Evolutionary conservation across 2,113 vertebrate species (phyloP).

Genomic region (Ammodytes marinus): DNA sequence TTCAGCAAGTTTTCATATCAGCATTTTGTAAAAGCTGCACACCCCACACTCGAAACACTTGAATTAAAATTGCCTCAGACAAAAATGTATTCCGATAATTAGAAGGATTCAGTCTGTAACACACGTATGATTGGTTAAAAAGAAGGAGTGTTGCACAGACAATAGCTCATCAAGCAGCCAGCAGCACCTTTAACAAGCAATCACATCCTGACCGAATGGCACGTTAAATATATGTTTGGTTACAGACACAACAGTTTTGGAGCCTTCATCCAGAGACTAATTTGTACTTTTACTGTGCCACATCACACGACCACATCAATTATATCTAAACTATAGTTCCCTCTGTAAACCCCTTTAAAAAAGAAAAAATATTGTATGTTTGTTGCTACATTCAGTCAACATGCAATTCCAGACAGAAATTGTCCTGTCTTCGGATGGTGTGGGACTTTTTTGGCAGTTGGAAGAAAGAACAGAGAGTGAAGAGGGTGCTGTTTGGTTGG

Average conservation of each 20-base stretch:
- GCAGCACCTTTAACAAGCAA: conserved; percentile 8
- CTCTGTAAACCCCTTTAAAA: conserved; percentile 7
- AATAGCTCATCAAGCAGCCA: conserved; percentile 40
- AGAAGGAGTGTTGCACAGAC: conserved; percentile 10
- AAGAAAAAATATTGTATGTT: conserved; percentile 2
- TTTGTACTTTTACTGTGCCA: conserved; percentile 31
- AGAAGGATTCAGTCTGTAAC: not conserved
- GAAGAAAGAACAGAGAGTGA: conserved; percentile 33
- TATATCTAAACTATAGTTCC: not conserved
- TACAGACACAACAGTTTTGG: conserved; percentile 15
- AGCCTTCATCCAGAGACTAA: conserved; percentile 15
- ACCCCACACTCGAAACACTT: conserved; percentile 14
- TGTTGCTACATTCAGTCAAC: conserved; percentile 7
- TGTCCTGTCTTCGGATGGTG: conserved; percentile 17
- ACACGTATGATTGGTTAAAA: conserved; percentile 12
- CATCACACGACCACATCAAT: not conserved
- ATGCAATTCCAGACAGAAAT: conserved; percentile 5
- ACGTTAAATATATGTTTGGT: conserved; percentile 36
- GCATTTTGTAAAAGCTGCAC: conserved; percentile 3
- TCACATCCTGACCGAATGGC: conserved; percentile 23
- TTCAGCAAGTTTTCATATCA: not conserved
- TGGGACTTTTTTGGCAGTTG: conserved; percentile 7
- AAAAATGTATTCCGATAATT: not conserved
- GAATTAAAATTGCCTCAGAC: not conserved
- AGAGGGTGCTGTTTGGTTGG: conserved; percentile 48